Evolutionary conservation across 64 coral and sea anemone genomes (phyloP), one percentile per base, ranked within the genome.

Genomic region (Actinia equina): DNA sequence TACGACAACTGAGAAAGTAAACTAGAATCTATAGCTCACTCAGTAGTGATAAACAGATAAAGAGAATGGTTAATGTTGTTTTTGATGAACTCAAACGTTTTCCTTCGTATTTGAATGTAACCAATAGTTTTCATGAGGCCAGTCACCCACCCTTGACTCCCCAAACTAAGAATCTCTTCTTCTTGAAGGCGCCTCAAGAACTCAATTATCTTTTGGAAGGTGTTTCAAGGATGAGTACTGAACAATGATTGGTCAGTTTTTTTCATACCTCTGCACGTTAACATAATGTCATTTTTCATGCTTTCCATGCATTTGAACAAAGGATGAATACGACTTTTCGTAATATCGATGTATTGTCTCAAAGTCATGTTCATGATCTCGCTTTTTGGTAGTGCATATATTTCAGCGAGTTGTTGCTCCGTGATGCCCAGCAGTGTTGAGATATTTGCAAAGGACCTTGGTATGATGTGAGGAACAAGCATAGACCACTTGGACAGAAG

Each of bases 291-390:
- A 25, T 59, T 44, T 22, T 26, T 86, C 77, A 89, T 83, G 43
- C 44, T 87, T 16, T 23, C 41, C 42, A 70, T 95, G 4, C 84
- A 87, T 3, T 6, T 85, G 22, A 89, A 78, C 2, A 92, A 64
- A 37, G 90, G 89, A 25, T 53, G 63, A 7, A 95, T 76, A 20
- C 87, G 78, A 10, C 19, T 78, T 3, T 30, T 17, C 5, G 88
- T 42, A 10, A 91, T 7, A 20, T 25, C 82, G 25, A 83, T 74
- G 71, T 81, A 95, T 30, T 44, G 76, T 2, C 10, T 23, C 18
- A 95, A 71, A 57, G 77, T 86, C 90, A 95, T 86, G 83, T 89
- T 89, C 7, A 12, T 22, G 57, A 91, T 23, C 20, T 65, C 7
- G 91, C 67, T 11, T 44, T 61, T 12, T 59, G 80, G n/a, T 49